phyloP scores from a whole-genome alignment of 2,888 invertebrate species.

The Pheosia gnoma region DNA sequence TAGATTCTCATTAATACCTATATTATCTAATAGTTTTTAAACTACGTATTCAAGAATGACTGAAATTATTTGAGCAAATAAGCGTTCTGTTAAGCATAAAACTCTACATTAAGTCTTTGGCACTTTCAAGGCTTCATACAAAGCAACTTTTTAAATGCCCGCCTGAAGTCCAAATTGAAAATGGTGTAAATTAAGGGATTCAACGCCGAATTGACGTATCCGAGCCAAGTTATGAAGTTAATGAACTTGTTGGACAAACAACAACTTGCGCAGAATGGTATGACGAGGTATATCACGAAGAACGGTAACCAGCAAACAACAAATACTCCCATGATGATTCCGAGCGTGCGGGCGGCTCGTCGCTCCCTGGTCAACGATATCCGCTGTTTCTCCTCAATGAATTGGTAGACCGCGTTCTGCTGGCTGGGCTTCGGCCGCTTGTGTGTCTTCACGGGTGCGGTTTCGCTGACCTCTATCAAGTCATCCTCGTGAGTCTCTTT shows the following conservation, averaged over 20 bases:
- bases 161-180: conserved; percentile 96
- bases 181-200: conserved; percentile 98
- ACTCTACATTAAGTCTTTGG: conserved; percentile 55
- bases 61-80: conserved; percentile 73
- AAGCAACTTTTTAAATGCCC: conserved; percentile 92
- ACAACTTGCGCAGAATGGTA: conserved; percentile 93
- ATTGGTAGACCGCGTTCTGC: conserved; percentile 90
- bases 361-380: conserved; percentile 97
- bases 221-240: conserved; percentile 97
- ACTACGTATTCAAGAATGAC: conserved; percentile 45
- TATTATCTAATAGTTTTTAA: conserved; percentile 18
- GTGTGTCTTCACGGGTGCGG: conserved; percentile 52
- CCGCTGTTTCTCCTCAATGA: conserved; percentile 94
- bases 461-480: conserved; percentile 61
- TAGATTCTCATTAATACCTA: conserved; percentile 17
- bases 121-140: conserved; percentile 71
- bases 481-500: conserved; percentile 76
- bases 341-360: conserved; percentile 96
- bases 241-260: conserved; percentile 91
- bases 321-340: conserved; percentile 99
- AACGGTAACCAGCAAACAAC: conserved; percentile 99
- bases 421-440: conserved; percentile 61
- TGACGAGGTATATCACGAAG: conserved; percentile 96
- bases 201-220: conserved; percentile 94
- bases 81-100: conserved; percentile 56